Evolutionary conservation across 2,888 invertebrate genomes (phyloP).

Genomic region (Leptopilina syphax): DNA sequence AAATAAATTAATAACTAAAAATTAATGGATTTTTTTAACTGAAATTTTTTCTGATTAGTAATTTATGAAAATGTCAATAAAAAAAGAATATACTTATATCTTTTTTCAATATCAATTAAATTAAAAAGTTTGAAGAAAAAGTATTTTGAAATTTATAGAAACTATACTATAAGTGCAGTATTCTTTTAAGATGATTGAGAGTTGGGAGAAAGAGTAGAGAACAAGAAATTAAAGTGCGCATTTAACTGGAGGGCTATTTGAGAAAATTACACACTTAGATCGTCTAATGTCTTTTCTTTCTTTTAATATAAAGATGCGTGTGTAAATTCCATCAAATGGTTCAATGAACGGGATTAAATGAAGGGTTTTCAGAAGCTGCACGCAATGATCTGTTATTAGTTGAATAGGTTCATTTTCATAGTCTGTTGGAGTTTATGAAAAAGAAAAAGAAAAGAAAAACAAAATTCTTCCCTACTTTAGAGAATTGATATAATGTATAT

Average conservation of each 20-base stretch:
- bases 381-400: conserved; percentile 12
- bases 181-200: conserved; percentile 1
- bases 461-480: not conserved
- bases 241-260: conserved; percentile 13
- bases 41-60: too few species aligned
- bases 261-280: conserved; percentile 28
- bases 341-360: conserved; percentile 28
- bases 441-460: not conserved
- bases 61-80: too few species aligned
- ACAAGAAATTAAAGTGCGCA: conserved; percentile 18
- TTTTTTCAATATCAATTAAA: too few species aligned
- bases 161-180: not conserved
- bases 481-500: not conserved
- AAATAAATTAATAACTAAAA: too few species aligned
- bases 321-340: conserved; percentile 34
- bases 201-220: not conserved
- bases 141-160: not conserved
- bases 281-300: conserved; percentile 21
- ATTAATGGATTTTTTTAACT: too few species aligned
- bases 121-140: not conserved
- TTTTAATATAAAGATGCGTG: conserved; percentile 30
- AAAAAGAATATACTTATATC: too few species aligned
- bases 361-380: conserved; percentile 11
- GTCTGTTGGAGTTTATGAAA: not conserved
- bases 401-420: conserved; percentile 14